Base-by-base conservation (phyloP, 2,888 invertebrate species). In the Boloria selene region DNA sequence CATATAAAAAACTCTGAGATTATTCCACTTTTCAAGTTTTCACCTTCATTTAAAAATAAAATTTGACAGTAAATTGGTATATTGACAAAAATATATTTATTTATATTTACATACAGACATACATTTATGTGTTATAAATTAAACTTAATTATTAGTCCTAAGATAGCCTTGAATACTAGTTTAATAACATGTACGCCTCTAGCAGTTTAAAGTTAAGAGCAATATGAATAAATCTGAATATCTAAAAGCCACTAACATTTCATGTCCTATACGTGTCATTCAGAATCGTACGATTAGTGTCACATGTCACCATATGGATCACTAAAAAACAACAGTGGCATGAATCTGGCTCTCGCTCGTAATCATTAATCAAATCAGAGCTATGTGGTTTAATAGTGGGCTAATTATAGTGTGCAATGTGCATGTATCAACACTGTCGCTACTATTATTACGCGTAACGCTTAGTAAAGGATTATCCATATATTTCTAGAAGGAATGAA, bases 401-500 rank as follows among this genome's bases (percentile, higher is more conserved):
- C 89, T 90, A 91, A 91, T 90, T 90, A 90, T 88, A 87, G 87
- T 85, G 84, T 80, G 83, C 75, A 87, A 87, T 85, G 84, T 80
- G 83, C 75, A 79, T 60, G 62, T 58, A 61, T 70, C 65, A 56
- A 63, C 64, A 68, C 65, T 50, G 61, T 42, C 31, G 55, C 51
- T 62, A 55, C 61, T 55, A 78, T 75, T 74, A 77, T 75, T 59
- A 38, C 17, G 38, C 10, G 45, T 56, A 44, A n/a, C 7, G 44
- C 56, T 45, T 45, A 56, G 26, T 62, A 50, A 76, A 77, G 72
- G 71, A 72, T 74, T 74, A 77, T 72, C 61, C 67, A 67, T 52
- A 10, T 17, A 2, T 38, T 69, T 56, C 54, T 49, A 47, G 13
- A 26, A 22, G 3, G 13, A 31, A 14, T 1, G 10, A 10, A n/a